Conservation (phyloP, 2,888 invertebrate genomes). For the Agonopterix subpropinquella region DNA sequence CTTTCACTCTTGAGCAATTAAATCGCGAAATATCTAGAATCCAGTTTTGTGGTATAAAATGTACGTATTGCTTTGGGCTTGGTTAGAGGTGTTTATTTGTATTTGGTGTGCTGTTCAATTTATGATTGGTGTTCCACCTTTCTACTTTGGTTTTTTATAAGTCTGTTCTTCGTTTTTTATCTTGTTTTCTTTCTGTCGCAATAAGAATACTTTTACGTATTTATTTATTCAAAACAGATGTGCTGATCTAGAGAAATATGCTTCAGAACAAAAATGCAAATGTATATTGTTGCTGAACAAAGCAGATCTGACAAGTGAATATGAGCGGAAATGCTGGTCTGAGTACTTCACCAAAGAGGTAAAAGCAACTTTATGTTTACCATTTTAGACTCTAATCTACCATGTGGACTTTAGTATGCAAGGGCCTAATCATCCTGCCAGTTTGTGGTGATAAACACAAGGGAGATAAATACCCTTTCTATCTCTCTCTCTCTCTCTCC, state of each 20-base stretch:
- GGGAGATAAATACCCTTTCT: too few relatives aligned
- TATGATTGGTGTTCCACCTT: too few relatives aligned
- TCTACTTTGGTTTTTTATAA: too few relatives aligned
- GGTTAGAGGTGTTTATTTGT: too few relatives aligned
- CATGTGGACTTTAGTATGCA: slow-evolving; percentile 1
- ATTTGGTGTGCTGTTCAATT: too few relatives aligned
- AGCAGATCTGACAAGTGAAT: slow-evolving; percentile 90
- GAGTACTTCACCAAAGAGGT: slow-evolving; percentile 84
- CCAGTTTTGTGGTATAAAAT: too few relatives aligned
- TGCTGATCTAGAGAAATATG: slow-evolving; percentile 87
- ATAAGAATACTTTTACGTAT: slow-evolving; percentile 17
- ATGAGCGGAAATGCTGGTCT: slow-evolving; percentile 90
- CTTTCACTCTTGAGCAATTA: too few relatives aligned
- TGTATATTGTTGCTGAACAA: slow-evolving; percentile 96
- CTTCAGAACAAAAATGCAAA: slow-evolving; percentile 59
- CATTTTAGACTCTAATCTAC: too few relatives aligned
- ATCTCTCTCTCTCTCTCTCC: too few relatives aligned
- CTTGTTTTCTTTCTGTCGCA: not conserved
- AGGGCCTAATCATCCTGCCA: not conserved
- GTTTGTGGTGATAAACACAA: too few relatives aligned
- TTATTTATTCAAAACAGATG: slow-evolving; percentile 72
- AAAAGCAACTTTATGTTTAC: slow-evolving; percentile 2
- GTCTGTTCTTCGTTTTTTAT: not conserved
- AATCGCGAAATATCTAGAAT: not conserved
- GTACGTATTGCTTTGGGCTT: too few relatives aligned